Evolutionary conservation across 2,888 invertebrate species (phyloP).

Genomic region (Lottia gigantea): DNA sequence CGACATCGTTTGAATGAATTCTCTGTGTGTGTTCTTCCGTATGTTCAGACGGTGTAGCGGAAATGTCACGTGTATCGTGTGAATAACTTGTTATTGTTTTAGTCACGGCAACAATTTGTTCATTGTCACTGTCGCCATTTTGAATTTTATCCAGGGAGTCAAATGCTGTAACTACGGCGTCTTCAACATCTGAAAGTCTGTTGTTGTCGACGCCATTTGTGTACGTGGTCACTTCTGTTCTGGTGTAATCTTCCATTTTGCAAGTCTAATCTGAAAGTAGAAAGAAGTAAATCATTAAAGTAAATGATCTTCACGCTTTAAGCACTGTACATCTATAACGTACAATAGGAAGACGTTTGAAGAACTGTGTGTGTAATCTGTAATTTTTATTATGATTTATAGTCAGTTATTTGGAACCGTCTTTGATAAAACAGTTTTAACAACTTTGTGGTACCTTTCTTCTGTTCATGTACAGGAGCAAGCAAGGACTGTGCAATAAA

Average conservation of each 20-base stretch:
- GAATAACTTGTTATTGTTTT: neutral
- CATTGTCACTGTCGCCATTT: conserved; percentile 3
- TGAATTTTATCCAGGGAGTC: neutral
- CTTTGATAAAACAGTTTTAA: no score
- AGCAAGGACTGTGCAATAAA: no score
- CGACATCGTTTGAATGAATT: neutral
- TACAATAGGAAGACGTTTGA: no score
- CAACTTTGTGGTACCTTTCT: no score
- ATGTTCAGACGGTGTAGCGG: neutral
- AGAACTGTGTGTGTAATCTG: no score
- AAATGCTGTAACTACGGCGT: neutral
- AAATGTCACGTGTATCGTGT: neutral
- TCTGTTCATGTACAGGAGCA: no score
- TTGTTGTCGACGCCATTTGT: neutral
- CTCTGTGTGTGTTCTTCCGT: neutral
- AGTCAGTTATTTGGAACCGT: no score
- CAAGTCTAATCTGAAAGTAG: no score
- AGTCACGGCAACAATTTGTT: neutral
- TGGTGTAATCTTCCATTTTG: neutral
- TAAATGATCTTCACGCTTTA: no score
- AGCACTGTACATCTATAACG: no score
- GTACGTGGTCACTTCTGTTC: neutral
- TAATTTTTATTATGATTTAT: no score
- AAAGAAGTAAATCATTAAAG: no score
- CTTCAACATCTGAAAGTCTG: neutral